Base-by-base conservation (phyloP, 2,113 vertebrate species). In the Sporophila hypoxantha region DNA sequence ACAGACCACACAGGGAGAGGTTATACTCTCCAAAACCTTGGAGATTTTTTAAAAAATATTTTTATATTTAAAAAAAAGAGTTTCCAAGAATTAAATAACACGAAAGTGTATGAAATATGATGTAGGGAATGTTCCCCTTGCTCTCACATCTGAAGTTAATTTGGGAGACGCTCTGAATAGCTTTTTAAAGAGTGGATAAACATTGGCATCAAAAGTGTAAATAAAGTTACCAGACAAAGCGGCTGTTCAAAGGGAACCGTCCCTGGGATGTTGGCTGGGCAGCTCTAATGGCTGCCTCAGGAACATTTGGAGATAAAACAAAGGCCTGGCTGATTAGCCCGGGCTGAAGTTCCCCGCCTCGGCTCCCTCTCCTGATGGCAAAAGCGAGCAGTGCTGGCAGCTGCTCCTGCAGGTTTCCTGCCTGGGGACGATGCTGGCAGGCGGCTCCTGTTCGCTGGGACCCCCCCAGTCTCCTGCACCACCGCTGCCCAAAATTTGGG, bases 151-250 rank as follows among this genome's bases (percentile, higher is more conserved):
- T 96, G 94, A 93, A 92, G 88, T 96, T 94, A 93, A 95, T 96
- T 96, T 95, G 85, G 77, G 92, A 95, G 91, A 93, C 60, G 7
- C 68, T 79, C 92, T 92, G 94, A 95, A 96, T 94, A 70, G 74
- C 92, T 94, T 94, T 94, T 87, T 91, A 94, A 94, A 93, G 95
- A 91, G 91, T 93, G 91, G 76, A 95, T 96, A 96, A 96, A 96
- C 94, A 96, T 89, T 96, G 96, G 95, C 96, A 95, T 95, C 86
- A 70, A 93, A 93, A 92, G 92, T 94, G 91, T 95, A 96, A 96
- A 96, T 95, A 96, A 90, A 95, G 92, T 92, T 88, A 94, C 82
- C 88, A 94, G 93, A 95, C 91, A 92, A 88, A 91, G 92, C 61
- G 67, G 85, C 69, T 4, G 79, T 95, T 95, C 94, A 96, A 95